Base-by-base conservation (phyloP, 1,140 invertebrate genomes). In the Aporrectodea caliginosa region DNA sequence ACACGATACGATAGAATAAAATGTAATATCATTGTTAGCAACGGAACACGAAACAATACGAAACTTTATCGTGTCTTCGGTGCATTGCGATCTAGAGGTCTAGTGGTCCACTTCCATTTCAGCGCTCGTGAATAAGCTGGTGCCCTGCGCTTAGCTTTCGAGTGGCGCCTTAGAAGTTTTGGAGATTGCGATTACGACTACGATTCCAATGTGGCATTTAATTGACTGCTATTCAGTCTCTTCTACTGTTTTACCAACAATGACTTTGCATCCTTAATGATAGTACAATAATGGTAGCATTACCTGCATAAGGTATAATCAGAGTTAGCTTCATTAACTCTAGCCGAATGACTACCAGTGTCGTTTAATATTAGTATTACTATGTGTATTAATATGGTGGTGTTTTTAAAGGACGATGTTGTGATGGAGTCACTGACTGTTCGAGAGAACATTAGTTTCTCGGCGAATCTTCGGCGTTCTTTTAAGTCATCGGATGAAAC, bases 371-470 rank as follows among this genome's bases (percentile, higher is more conserved):
- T 29, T 30, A 31, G 1, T 31, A 33, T 32, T 32, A 32, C 31
- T 32, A 32, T 31, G 31, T n/a, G 22, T 32, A 12, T 31, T 29
- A 16, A 16, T 16, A 16, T 73, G 12, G 12, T 30, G 14, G 12
- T 16, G 29, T 14, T 16, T 6, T 27, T 6, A 29, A 22, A 76
- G 75, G 75, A 76, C 22, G 75, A 76, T 58, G 43, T 76, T 43
- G 75, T 76, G 1, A 35, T 76, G 75, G 75, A 35, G 43, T 35
- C 75, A 29, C 27, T 76, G 75, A 76, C 75, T 27, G 75, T 76
- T 35, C 33, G 75, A 1, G 75, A 76, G 35, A 76, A 76, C 75
- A 58, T 76, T 31, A 76, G 33, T 32, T 76, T 76, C n/a, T 76
- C 75, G 16, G 75, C 75, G 29, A 76, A 76, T n/a, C 43, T 76